A percentile compares a stretch with the other conserved stretches of the same genome.
These are phyloP conservation scores for Esox masquinongy DNA, from an alignment of 2,797 vertebrate genomes.

Conservation along the genomic window DNA sequence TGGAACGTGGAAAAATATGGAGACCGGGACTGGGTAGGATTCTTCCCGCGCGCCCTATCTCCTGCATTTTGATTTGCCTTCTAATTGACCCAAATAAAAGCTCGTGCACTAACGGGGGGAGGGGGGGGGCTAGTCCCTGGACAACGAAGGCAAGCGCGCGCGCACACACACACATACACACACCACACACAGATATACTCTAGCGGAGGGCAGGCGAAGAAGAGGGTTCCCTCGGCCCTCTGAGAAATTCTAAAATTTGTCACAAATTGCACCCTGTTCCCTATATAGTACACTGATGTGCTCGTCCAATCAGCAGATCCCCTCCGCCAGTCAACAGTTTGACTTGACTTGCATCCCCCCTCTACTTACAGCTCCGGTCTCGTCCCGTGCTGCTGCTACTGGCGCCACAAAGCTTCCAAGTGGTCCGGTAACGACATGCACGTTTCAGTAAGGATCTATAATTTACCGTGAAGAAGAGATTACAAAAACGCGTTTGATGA, in stretches of 20 bases:
- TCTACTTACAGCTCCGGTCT: slow-evolving; percentile 61
- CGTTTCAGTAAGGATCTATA: slow-evolving; percentile 40
- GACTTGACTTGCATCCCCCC: slow-evolving; percentile 70
- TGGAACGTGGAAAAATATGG: slow-evolving; percentile 14
- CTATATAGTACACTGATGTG: slow-evolving; percentile 24
- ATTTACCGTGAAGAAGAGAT: slow-evolving; percentile 27
- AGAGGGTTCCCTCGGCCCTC: slow-evolving; percentile 21
- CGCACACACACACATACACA: not conserved
- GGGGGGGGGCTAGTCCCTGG: slow-evolving; percentile 56
- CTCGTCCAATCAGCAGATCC: slow-evolving; percentile 76
- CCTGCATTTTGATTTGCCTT: slow-evolving; percentile 78
- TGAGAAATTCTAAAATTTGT: slow-evolving; percentile 32
- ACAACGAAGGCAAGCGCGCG: slow-evolving; percentile 63
- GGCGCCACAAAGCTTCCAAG: slow-evolving; percentile 55
- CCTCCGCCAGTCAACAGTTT: slow-evolving; percentile 60
- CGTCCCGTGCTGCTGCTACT: slow-evolving; percentile 37
- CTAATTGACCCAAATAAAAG: slow-evolving; percentile 88
- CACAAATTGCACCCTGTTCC: not conserved
- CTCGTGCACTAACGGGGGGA: slow-evolving; percentile 53
- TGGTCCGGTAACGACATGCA: slow-evolving; percentile 35
- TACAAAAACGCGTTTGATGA: slow-evolving; percentile 63
- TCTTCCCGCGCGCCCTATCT: not conserved
- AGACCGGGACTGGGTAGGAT: not conserved
- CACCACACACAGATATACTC: not conserved
- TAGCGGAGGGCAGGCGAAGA: not conserved